Conservation (phyloP, 2,797 vertebrate genomes). For the Pipistrellus pygmaeus region DNA sequence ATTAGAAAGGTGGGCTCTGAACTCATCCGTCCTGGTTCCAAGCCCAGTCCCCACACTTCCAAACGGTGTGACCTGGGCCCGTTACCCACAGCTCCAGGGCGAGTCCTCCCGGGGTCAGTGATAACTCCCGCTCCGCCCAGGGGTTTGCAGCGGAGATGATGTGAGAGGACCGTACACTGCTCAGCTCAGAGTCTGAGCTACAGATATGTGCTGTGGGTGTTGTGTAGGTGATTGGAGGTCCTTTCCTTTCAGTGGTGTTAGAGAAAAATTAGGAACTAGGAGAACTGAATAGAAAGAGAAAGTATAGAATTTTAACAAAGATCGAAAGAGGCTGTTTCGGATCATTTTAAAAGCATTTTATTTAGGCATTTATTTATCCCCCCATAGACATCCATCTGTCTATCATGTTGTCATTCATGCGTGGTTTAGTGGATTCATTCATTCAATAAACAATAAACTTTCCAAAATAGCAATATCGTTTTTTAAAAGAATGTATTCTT, state of each 20-base stretch:
- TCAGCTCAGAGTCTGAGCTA: neutral
- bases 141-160: neutral
- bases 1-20: neutral
- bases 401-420: neutral
- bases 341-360: conserved; percentile 6
- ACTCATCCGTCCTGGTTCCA: neutral
- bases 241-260: neutral
- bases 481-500: no score
- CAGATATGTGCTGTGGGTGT: neutral
- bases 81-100: neutral
- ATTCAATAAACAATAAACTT: neutral
- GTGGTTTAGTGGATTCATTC: neutral
- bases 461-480: no score
- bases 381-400: neutral
- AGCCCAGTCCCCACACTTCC: neutral
- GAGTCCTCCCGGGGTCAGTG: neutral
- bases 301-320: neutral
- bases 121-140: neutral
- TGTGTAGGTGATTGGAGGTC: neutral
- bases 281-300: neutral
- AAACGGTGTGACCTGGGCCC: neutral
- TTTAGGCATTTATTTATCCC: neutral
- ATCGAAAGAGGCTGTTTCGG: neutral
- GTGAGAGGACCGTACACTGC: neutral
- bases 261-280: neutral